phyloP scores from a whole-genome alignment of 2,113 vertebrate species.

The Myotis lucifugus region DNA sequence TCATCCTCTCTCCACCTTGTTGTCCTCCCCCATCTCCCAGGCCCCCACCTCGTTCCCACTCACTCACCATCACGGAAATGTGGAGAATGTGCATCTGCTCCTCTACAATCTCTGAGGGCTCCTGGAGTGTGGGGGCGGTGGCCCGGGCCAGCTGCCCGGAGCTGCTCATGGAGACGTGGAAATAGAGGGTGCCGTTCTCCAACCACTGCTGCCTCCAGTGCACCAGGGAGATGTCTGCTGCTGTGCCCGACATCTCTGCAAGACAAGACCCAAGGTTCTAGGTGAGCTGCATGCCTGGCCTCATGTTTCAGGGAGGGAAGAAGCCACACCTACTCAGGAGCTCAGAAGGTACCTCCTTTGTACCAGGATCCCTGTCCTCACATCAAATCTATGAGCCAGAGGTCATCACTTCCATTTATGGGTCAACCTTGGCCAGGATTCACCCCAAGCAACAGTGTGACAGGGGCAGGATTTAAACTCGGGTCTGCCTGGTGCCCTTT shows the following conservation, averaged over 20 bases:
- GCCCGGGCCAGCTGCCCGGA: conserved; percentile 89
- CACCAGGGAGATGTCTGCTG: conserved; percentile 94
- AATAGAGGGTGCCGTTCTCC: conserved; percentile 97
- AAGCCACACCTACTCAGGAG: background rate
- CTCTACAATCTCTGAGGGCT: conserved; percentile 93
- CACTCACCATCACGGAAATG: conserved; percentile 97
- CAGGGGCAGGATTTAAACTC: background rate
- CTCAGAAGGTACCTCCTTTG: background rate
- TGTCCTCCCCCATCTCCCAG: accelerated
- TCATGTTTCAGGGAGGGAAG: accelerated
- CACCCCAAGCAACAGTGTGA: background rate
- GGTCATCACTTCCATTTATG: background rate
- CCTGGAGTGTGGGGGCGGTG: conserved; percentile 90
- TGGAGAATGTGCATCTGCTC: conserved; percentile 98
- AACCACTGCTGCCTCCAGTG: conserved; percentile 99
- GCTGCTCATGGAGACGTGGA: conserved; percentile 95
- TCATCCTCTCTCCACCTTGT: background rate
- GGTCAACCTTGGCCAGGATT: background rate
- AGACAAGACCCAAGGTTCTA: conserved; percentile 65
- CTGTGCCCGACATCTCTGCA: conserved; percentile 96
- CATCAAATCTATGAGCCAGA: background rate
- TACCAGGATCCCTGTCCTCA: background rate
- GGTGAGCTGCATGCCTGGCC: background rate
- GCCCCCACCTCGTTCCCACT: accelerated
- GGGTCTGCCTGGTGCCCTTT: background rate